phyloP scores from a whole-genome alignment of 2,888 invertebrate genomes.

The Papilio protenor region DNA sequence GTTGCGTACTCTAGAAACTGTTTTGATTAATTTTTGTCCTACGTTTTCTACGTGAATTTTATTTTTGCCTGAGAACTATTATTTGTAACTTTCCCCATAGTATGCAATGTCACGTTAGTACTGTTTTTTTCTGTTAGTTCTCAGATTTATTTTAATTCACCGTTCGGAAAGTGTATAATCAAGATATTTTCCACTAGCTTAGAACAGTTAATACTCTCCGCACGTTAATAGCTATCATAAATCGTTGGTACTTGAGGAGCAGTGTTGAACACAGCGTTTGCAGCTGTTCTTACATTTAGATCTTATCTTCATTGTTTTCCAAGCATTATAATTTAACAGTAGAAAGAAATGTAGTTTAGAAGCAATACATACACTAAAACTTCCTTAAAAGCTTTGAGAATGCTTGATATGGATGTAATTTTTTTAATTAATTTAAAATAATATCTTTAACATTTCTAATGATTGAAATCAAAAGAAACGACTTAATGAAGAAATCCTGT shows the following conservation, averaged over 20 bases:
- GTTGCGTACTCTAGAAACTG: background rate
- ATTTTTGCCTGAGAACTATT: background rate
- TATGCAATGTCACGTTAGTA: background rate
- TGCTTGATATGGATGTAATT: background rate
- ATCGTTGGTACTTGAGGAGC: constrained; percentile 37
- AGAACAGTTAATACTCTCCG: constrained; percentile 34
- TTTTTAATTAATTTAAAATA: background rate
- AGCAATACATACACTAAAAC: background rate
- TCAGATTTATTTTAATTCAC: background rate
- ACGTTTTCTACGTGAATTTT: background rate
- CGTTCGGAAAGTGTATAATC: constrained; percentile 5
- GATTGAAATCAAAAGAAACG: background rate
- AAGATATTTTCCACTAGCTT: constrained; percentile 27
- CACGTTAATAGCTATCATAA: constrained; percentile 41
- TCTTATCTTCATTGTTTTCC: constrained; percentile 22
- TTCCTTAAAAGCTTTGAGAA: background rate
- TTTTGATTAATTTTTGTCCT: background rate
- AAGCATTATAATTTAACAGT: constrained; percentile 1
- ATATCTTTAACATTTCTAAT: background rate
- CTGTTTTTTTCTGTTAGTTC: background rate
- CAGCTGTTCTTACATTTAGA: constrained; percentile 32
- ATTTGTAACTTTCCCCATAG: background rate
- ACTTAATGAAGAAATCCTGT: background rate
- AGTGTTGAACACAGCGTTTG: constrained; percentile 34
- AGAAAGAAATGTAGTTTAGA: background rate